Evolutionary conservation across 2,888 invertebrate genomes (phyloP), one percentile per base, ranked within the genome.

Genomic region (Hedya salicella): DNA sequence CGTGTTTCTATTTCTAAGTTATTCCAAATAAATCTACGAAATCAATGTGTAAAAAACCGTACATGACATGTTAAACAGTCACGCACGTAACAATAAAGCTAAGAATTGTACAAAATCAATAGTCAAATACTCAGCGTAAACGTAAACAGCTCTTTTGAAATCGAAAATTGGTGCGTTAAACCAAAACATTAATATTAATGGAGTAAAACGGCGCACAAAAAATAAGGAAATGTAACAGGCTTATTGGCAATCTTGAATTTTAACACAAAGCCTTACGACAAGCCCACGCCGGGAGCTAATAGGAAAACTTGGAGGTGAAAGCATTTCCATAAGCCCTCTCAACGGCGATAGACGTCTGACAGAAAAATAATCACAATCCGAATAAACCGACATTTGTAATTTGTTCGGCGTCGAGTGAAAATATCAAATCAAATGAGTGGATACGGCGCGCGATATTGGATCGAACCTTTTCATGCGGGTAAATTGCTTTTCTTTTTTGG

Each of bases 401-500:
- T 92, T 90, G 90, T 89, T 91, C 86, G 36, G 48, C 42, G 82
- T 68, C 79, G 80, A 85, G 87, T 83, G 88, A 86, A 91, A 91
- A 91, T 91, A 89, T 89, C 89, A 87, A 91, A 90, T 91, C 89
- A 87, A 91, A 90, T 91, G 89, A 91, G 91, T 91, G 88, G 89
- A 89, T 89, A 88, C 87, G 88, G 83, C 81, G 75, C 73, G 75
- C 73, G 80, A 83, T 85, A 89, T 89, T 86, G 88, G 88, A 88
- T 89, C 86, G 89, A 87, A 87, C 84, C 91, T 91, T 91, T 91
- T 91, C 90, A 91, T 83, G 89, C 90, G 90, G 82, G 82, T 87
- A 89, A 91, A 92, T 91, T 91, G 91, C 89, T 91, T 92, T 92
- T 92, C 89, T 90, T 91, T 90, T 91, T 91, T 87, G 86, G 88